Conservation (phyloP, 2,113 vertebrate genomes). For the Loxodonta africana region DNA sequence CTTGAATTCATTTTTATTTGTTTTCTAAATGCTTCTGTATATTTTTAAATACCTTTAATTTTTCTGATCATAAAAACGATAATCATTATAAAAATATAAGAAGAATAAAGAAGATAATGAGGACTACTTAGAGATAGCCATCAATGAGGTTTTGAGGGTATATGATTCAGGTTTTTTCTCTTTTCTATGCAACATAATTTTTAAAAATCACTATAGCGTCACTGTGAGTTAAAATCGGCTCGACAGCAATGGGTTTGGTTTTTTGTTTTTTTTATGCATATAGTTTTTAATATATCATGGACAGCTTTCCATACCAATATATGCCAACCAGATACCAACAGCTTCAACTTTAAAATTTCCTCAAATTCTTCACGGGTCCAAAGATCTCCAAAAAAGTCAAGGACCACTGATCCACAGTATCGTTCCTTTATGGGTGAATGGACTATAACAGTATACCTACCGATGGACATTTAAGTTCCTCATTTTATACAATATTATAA, state of each 20-base stretch:
- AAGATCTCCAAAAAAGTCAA: background rate
- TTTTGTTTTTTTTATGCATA: background rate
- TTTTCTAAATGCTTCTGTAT: background rate
- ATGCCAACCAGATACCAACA: background rate
- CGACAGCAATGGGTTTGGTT: too few relatives aligned
- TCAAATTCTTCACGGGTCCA: background rate
- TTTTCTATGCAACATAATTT: background rate
- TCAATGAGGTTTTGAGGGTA: background rate
- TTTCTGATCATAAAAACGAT: background rate
- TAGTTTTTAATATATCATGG: background rate
- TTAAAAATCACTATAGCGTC: background rate
- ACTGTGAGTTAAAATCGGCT: too few relatives aligned
- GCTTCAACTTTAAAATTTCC: background rate
- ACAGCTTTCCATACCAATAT: background rate
- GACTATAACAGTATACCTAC: background rate
- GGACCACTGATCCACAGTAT: background rate
- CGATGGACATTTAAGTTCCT: background rate
- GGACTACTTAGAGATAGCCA: background rate
- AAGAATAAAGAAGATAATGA: background rate
- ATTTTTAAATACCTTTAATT: background rate
- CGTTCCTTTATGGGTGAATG: background rate
- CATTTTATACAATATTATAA: conserved; percentile 22
- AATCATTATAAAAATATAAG: background rate
- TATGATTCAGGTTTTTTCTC: background rate
- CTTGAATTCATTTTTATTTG: background rate